Evolutionary conservation across 2,797 vertebrate genomes (phyloP).

Genomic region (Enoplosus armatus): DNA sequence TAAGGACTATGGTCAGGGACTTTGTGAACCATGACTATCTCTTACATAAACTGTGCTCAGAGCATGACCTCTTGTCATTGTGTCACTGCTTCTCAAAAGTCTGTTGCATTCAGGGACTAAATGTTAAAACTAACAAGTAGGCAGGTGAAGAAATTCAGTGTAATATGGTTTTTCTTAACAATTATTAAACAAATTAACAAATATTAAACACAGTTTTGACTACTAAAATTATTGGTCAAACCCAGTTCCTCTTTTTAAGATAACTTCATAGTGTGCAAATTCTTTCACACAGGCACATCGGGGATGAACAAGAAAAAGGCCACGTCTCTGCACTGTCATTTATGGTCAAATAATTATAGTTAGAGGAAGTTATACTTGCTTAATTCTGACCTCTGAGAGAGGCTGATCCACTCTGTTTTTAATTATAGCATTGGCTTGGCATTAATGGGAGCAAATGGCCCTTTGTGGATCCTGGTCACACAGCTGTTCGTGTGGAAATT

Average conservation of each 20-base stretch:
- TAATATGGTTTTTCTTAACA: background rate
- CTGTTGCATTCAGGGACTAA: constrained; percentile 18
- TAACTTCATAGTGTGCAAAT: background rate
- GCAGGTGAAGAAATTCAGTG: background rate
- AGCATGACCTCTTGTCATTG: constrained; percentile 33
- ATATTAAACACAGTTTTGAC: constrained; percentile 5
- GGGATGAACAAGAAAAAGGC: background rate
- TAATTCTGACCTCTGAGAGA: constrained; percentile 21
- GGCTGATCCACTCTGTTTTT: background rate
- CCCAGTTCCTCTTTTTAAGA: background rate
- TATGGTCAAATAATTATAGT: constrained; percentile 24
- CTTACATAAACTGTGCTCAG: constrained; percentile 66
- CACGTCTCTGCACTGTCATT: constrained; percentile 19
- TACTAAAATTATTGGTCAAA: background rate
- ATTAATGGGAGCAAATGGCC: constrained; percentile 7
- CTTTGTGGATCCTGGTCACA: background rate
- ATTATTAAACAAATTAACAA: background rate
- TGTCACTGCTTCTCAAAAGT: constrained; percentile 29
- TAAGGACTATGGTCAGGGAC: constrained; percentile 36
- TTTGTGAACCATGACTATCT: constrained; percentile 51
- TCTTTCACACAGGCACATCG: constrained; percentile 6
- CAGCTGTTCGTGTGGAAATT: background rate
- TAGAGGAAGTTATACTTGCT: constrained; percentile 23
- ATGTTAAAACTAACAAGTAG: background rate
- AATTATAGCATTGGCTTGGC: constrained; percentile 9